Percentiles rank a stretch among this genome's conserved stretches.
These are phyloP conservation scores for Lasioglossum figueresi DNA, from an alignment of 2,888 invertebrate genomes.

Conservation along the genomic window DNA sequence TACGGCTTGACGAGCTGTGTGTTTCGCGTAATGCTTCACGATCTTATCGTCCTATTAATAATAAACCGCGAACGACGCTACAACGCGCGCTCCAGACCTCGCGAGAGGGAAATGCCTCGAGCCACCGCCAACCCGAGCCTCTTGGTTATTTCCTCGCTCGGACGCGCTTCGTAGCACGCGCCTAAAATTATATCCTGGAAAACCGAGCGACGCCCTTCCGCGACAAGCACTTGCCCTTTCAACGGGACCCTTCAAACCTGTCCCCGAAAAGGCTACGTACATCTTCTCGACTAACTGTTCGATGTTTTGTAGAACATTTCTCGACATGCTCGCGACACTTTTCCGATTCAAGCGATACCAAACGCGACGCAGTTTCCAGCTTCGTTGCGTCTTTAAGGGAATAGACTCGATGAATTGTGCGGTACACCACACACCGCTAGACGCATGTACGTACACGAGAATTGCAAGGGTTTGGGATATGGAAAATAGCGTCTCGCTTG, in stretches of 20 bases:
- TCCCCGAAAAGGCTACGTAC: neutral
- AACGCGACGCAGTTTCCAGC: too few species aligned
- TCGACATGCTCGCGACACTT: too few species aligned
- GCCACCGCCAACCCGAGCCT: neutral
- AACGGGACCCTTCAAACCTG: neutral
- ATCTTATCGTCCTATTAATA: slow-evolving; percentile 78
- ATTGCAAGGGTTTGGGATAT: too few species aligned
- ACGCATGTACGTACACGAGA: too few species aligned
- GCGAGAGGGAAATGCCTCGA: slow-evolving; percentile 47
- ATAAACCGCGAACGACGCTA: slow-evolving; percentile 70
- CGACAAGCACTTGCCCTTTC: neutral
- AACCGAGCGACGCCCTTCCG: neutral
- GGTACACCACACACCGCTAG: too few species aligned
- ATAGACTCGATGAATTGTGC: too few species aligned
- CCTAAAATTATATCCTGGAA: slow-evolving; percentile 34
- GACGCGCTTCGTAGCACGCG: slow-evolving; percentile 28
- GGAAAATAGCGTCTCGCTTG: too few species aligned
- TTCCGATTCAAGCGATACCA: too few species aligned
- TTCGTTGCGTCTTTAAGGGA: too few species aligned
- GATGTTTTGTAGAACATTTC: too few species aligned
- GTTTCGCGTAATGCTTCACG: slow-evolving; percentile 74
- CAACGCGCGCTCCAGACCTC: slow-evolving; percentile 33
- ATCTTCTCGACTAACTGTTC: neutral
- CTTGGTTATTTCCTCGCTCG: slow-evolving; percentile 8
- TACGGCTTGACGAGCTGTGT: slow-evolving; percentile 73